Evolutionary conservation across 2,888 invertebrate species (phyloP).

Genomic region (Himalopsyche tibetana): DNA sequence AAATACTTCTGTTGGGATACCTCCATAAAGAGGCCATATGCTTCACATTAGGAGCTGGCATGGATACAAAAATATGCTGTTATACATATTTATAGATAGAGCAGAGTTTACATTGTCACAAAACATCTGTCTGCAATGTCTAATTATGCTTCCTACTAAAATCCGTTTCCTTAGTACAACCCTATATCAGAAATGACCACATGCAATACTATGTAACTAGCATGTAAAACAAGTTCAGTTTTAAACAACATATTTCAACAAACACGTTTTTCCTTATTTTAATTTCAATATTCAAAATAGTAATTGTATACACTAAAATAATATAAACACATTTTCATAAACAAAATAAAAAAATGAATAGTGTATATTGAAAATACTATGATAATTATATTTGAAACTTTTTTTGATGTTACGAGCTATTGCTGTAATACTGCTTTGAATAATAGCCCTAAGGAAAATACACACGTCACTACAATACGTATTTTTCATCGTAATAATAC

Average conservation of each 20-base stretch:
- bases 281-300: no score
- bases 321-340: neutral
- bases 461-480: slow-evolving; percentile 15
- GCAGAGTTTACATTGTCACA: neutral
- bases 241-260: neutral
- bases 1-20: no score
- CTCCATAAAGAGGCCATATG: no score
- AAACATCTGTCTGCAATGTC: neutral
- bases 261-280: no score
- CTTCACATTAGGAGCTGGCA: no score
- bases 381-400: neutral
- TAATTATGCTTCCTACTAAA: slow-evolving; percentile 3
- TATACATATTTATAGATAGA: no score
- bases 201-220: neutral
- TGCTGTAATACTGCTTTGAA: neutral
- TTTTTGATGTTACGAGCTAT: neutral
- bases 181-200: neutral
- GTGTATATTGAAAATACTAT: neutral
- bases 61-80: no score
- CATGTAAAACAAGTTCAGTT: neutral
- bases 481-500: neutral
- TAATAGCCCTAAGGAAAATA: neutral
- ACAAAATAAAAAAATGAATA: neutral
- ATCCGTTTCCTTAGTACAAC: slow-evolving; percentile 10
- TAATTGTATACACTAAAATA: neutral